Percentiles rank a stretch among this genome's conserved stretches.
These are phyloP conservation scores for Peromyscus leucopus DNA, from an alignment of 2,113 vertebrate genomes.

Conservation along the genomic window DNA sequence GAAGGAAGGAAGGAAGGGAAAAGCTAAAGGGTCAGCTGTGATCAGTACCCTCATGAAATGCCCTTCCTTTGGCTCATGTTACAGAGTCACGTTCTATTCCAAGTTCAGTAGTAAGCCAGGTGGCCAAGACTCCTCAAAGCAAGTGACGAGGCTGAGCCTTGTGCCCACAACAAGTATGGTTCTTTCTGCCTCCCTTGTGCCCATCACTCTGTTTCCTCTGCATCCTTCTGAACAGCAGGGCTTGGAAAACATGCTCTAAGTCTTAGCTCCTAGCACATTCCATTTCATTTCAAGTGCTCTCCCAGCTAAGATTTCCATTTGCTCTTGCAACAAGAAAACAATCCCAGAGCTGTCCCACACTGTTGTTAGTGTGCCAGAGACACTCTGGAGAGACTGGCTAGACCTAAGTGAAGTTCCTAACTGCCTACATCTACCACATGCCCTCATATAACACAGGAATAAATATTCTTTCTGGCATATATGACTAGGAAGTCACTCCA, in stretches of 20 bases:
- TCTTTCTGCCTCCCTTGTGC: background rate
- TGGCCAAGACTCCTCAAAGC: background rate
- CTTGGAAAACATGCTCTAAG: background rate
- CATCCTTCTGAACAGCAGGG: too few species aligned
- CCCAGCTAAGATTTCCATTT: background rate
- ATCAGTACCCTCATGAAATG: accelerated
- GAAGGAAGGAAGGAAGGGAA: too few species aligned
- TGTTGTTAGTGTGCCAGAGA: background rate
- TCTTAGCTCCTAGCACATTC: background rate
- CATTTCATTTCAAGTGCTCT: background rate
- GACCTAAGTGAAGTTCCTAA: accelerated
- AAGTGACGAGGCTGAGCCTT: background rate
- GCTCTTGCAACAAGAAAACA: background rate
- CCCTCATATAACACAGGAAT: background rate
- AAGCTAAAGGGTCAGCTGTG: too few species aligned
- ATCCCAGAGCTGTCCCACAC: background rate
- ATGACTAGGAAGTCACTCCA: background rate
- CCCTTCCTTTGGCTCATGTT: background rate
- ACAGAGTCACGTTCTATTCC: accelerated
- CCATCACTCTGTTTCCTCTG: accelerated
- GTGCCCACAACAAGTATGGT: background rate
- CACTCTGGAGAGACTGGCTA: accelerated
- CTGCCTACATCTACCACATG: accelerated
- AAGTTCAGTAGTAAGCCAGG: accelerated
- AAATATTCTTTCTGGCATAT: background rate